These are phyloP conservation scores for Branchellion lobata DNA, from an alignment of 2,888 invertebrate genomes.

Conservation along the genomic window DNA sequence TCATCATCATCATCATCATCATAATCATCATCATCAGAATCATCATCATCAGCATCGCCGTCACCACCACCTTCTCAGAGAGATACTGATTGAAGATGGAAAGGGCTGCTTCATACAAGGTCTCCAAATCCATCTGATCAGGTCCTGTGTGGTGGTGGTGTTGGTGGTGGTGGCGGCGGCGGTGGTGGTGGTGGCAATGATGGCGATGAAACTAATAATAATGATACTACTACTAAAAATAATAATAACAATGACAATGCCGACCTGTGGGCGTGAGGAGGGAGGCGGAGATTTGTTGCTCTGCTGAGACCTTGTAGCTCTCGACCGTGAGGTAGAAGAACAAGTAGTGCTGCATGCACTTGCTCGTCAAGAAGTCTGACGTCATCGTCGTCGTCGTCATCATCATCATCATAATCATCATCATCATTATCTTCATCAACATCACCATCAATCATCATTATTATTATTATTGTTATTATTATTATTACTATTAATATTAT, in stretches of 20 bases:
- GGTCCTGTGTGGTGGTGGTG: conserved; percentile 46
- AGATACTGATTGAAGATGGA: conserved; percentile 78
- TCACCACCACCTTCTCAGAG: conserved; percentile 67
- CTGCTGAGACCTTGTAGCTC: conserved; percentile 70
- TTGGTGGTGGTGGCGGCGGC: no score
- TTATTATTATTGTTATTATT: background rate
- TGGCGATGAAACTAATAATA: no score
- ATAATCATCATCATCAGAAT: no score
- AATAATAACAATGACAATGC: no score
- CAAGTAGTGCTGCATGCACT: conserved; percentile 73
- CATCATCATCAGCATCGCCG: no score
- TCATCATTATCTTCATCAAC: background rate
- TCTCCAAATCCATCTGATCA: conserved; percentile 57
- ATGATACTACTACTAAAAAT: no score
- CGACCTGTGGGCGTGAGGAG: conserved; percentile 46
- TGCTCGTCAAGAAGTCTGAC: conserved; percentile 71
- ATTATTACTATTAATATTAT: background rate
- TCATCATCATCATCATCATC: no score
- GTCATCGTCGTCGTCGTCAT: background rate
- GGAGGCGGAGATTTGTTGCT: conserved; percentile 68
- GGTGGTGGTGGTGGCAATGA: no score
- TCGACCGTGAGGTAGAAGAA: conserved; percentile 78
- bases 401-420: background rate
- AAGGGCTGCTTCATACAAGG: conserved; percentile 70
- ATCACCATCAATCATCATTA: background rate